Evolutionary conservation across 2,797 vertebrate species (phyloP), one percentile per base, ranked within the genome.

Genomic region (Knipowitschia caucasica): DNA sequence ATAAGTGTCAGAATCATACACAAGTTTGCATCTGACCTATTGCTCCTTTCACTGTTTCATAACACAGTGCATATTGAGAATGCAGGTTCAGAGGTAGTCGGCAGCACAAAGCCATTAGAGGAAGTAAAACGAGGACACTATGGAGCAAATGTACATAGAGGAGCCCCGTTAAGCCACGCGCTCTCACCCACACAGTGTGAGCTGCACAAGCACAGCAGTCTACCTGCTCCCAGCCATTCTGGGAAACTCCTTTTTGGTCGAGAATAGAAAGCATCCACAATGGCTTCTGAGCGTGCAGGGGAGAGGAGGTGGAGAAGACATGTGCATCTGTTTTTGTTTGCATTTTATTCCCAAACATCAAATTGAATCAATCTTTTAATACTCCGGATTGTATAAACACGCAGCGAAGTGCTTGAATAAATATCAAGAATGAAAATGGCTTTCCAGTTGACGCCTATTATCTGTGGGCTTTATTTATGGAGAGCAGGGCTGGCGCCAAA

Each of bases 311-410:
- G 39, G 62, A 84, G 62, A 85, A 60, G 59, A 71, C 80, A 79
- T 69, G 80, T 87, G 93, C 92, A 91, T 92, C 92, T 92, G 92
- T 92, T 92, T 93, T 89, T 89, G 89, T 94, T 93, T 93, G 92
- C 92, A 92, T 95, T 94, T 94, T 91, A 92, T 89, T 92, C 88
- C 74, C 83, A 91, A 89, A 90, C 90, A 88, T 89, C 89, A 93
- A 94, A 94, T 93, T 92, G 91, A 94, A 95, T 95, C 93, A 93
- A 90, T 89, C 91, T 92, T 94, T 94, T 93, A 96, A 96, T 94
- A 92, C 82, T 90, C 71, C 67, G 86, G 91, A 90, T 91, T 93
- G 90, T 92, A 94, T 89, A 92, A 90, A 93, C 65, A 90, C 75
- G 80, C 78, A 70, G 88, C 85, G 91, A 85, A 84, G 77, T 82